phyloP scores from a whole-genome alignment of 37 sponge, comb jelly and placozoan species.

The Cliona cf. orientalis region DNA sequence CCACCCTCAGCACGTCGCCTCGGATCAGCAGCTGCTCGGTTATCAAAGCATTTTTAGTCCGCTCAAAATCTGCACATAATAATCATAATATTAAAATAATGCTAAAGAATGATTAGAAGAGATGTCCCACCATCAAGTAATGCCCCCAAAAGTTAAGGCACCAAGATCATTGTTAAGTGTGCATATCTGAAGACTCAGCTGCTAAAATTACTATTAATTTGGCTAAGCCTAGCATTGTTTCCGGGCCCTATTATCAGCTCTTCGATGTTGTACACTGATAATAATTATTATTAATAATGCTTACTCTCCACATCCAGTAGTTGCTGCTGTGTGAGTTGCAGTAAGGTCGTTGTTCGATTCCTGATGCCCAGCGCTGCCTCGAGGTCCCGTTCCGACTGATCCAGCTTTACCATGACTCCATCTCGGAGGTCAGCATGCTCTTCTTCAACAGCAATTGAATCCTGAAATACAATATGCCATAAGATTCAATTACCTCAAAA shows the following conservation, averaged over 20 bases:
- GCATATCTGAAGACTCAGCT: too few species aligned
- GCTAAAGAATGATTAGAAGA: background rate
- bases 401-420: background rate
- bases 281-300: too few species aligned
- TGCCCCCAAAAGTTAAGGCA: too few species aligned
- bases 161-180: too few species aligned
- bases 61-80: constrained; percentile 10
- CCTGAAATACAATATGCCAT: too few species aligned
- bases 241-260: too few species aligned
- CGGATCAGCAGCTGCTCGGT: constrained; percentile 23
- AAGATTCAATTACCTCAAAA: too few species aligned
- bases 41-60: constrained; percentile 14
- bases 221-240: too few species aligned
- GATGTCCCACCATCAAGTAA: too few species aligned
- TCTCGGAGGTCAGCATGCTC: background rate
- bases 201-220: too few species aligned
- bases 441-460: background rate
- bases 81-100: background rate
- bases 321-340: background rate
- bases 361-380: background rate
- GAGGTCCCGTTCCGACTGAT: constrained; percentile 19
- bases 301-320: constrained; percentile 30
- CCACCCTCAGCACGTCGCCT: background rate
- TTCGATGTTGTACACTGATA: too few species aligned
- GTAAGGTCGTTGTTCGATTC: constrained; percentile 25